Base-by-base conservation (phyloP, 1,140 invertebrate genomes). In the Drosophila paulistorum region DNA sequence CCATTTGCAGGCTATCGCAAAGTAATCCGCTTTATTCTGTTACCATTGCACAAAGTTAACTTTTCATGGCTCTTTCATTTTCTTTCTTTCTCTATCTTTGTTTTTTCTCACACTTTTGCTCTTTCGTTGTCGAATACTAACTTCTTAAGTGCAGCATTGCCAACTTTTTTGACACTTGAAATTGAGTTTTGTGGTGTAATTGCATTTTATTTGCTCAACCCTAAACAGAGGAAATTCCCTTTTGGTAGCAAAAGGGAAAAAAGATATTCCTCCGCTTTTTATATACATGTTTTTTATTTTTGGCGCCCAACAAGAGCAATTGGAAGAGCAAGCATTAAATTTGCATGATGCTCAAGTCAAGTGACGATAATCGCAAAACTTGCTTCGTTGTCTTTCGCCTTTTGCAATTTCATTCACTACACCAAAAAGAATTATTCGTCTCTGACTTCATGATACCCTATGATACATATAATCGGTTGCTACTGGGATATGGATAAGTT, bases 151-250 rank as follows among this genome's bases (percentile, higher is more conserved):
- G 84, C 84, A 87, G 45, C 45, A 51, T 51, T 51, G 45, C 17
- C 74, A 87, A 89, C 77, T 51, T 87, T 87, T 86, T 84, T 87
- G 84, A 89, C 84, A 87, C 84, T 87, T 87, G 77, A 75, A 87
- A 87, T 87, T 87, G 84, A 87, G 84, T 89, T 87, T 89, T 89
- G 84, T 64, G 84, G 84, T 89, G 84, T 87, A 89, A 87, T 89
- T 87, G 85, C 79, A 87, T 84, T 87, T 89, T 83, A 87, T 87
- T 87, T 87, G 83, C 65, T 51, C 61, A 75, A 66, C 58, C 67
- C 60, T 42, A 75, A 39, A 51, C 57, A 54, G 45, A 13, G 62
- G 30, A 75, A 72, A 42, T 67, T 62, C 72, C 55, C 57, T 17
- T 13, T 55, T 57, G 45, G 14, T 51, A 23, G 14, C 55, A 58